Evolutionary conservation across 2,888 invertebrate species (phyloP), one percentile per base, ranked within the genome.

Genomic region (Dyspetes luteomarginatus): DNA sequence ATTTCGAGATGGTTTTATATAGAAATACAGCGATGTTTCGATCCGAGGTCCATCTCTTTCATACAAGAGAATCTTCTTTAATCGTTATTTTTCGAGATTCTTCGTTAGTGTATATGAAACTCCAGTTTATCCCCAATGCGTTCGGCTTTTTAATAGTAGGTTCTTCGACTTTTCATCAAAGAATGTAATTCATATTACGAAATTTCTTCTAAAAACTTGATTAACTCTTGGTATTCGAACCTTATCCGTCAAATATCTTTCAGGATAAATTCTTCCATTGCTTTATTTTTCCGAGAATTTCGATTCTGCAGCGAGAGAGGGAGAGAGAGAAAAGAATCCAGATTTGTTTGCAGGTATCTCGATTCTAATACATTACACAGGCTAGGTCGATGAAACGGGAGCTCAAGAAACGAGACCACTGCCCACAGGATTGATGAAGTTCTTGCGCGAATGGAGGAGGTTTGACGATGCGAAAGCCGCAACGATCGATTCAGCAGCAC

Each of bases 401-500:
- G 48, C 55, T 48, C 48, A 15, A 50, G 30, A 48, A 64, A 55
- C 64, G 28, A 72, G 15, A 48, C 17, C n/a, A 64, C 19, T 43
- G 15, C 43, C 5, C 17, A n/a, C n/a, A 48, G 65, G 30, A 65
- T 58, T 45, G 19, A 67, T 36, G 26, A 36, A 72, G 41, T 62
- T 62, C 28, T 65, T 22, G 30, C 41, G 22, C 26, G 69, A 24
- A 17, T n/a, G 19, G 17, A 50, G 41, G 24, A 22, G 28, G 41
- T 48, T 30, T 22, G 48, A 48, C 28, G 45, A 22, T 7, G 30
- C 45, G 62, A 77, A 56, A 36, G 72, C 15, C 43, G 55, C 52
- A 36, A 19, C 30, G 52, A 72, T 67, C 78, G 72, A 77, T 77
- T 71, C 48, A 17, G 22, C 30, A 52, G 50, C 62, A 48, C 62